Conservation (phyloP, 2,797 vertebrate genomes). For the Labeo calbasu region DNA sequence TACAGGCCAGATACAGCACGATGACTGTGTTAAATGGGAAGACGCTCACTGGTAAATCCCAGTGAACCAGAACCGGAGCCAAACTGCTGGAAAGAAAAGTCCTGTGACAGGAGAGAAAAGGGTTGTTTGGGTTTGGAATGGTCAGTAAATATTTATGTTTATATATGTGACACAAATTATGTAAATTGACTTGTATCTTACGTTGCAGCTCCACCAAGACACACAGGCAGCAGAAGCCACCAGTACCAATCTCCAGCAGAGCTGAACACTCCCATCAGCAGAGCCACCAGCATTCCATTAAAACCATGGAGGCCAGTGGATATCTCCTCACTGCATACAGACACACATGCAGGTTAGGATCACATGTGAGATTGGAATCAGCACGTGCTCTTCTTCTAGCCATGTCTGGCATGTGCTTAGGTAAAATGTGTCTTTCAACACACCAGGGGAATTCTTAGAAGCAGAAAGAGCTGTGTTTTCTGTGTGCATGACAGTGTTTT, state of each 20-base stretch:
- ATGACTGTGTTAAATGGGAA: constrained; percentile 79
- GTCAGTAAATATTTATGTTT: background rate
- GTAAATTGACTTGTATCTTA: constrained; percentile 48
- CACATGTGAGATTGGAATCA: background rate
- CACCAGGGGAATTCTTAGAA: background rate
- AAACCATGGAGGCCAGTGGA: constrained; percentile 72
- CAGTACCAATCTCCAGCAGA: constrained; percentile 80
- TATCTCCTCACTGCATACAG: constrained; percentile 68
- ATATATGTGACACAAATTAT: background rate
- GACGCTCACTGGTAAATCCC: constrained; percentile 74
- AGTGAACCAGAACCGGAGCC: constrained; percentile 65
- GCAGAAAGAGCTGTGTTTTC: background rate
- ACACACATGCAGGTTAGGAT: constrained; percentile 35
- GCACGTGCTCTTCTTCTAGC: background rate
- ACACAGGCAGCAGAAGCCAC: constrained; percentile 77
- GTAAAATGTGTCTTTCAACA: background rate
- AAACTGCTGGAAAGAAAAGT: constrained; percentile 75
- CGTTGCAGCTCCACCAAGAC: constrained; percentile 72
- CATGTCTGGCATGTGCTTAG: background rate
- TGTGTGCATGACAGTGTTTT: background rate
- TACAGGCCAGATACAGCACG: constrained; percentile 75
- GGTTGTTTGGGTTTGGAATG: background rate
- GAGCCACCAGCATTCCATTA: constrained; percentile 79
- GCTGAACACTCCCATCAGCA: constrained; percentile 78
- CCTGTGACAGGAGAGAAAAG: constrained; percentile 58